A percentile compares a stretch with the other conserved stretches of the same genome.
These are phyloP conservation scores for Syritta pipiens DNA, from an alignment of 2,888 invertebrate species.

Conservation along the genomic window DNA sequence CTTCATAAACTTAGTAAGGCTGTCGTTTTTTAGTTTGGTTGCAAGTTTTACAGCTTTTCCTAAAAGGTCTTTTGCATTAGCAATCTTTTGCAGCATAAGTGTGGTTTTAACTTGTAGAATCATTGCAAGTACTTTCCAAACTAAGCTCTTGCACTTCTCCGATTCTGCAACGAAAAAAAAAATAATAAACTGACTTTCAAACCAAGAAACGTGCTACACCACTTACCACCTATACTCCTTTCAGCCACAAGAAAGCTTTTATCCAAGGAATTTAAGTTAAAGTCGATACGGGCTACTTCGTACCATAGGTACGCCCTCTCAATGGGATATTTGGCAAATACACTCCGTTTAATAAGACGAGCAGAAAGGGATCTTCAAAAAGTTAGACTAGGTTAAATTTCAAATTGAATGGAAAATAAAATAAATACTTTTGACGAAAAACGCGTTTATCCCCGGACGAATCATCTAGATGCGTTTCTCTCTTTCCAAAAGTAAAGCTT, in stretches of 20 bases:
- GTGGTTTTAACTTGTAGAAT: constrained; percentile 74
- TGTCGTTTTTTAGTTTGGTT: too few relatives aligned
- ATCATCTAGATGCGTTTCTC: constrained; percentile 70
- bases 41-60: constrained; percentile 71
- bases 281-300: constrained; percentile 73
- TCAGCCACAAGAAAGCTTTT: constrained; percentile 2
- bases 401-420: neutral
- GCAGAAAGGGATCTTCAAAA: constrained; percentile 70
- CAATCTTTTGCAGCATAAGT: constrained; percentile 74
- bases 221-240: constrained; percentile 8
- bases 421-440: too few relatives aligned
- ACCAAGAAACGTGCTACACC: neutral
- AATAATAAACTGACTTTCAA: neutral
- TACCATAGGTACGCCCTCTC: constrained; percentile 74
- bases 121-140: constrained; percentile 74
- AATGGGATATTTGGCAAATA: constrained; percentile 73
- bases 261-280: constrained; percentile 70
- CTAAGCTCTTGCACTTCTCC: constrained; percentile 71
- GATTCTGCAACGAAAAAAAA: constrained; percentile 68
- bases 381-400: neutral
- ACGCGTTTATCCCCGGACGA: too few relatives aligned
- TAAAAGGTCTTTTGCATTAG: constrained; percentile 72
- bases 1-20: too few relatives aligned
- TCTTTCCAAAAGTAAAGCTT: constrained; percentile 74
- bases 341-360: constrained; percentile 71